Percentiles rank a stretch among this genome's conserved stretches.
Evolutionary conservation across 2,113 vertebrate species (phyloP).

Genomic region (Aptenodytes forsteri): DNA sequence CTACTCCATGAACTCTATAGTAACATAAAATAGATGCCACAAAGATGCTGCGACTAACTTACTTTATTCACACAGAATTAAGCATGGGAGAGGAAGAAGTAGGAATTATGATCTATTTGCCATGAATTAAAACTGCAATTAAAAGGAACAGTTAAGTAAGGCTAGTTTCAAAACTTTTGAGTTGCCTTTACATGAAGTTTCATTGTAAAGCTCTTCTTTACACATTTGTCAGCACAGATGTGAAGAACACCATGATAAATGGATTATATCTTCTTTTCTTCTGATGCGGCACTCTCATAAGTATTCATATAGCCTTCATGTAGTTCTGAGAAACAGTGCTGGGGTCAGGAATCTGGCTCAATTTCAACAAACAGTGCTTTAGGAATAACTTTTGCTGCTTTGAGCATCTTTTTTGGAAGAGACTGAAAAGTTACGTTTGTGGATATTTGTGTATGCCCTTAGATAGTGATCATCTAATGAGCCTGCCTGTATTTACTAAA

Average conservation of each 20-base stretch:
- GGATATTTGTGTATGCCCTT: background rate
- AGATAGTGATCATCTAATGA: background rate
- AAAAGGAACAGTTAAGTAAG: background rate
- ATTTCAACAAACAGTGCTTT: background rate
- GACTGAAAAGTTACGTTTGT: background rate
- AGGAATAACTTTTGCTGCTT: background rate
- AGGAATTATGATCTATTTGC: background rate
- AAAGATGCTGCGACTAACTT: background rate
- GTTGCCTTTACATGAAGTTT: background rate
- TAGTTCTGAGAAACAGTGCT: conserved; percentile 11
- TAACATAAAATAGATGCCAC: conserved; percentile 53
- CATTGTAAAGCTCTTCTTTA: background rate
- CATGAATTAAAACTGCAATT: background rate
- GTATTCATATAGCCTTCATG: background rate
- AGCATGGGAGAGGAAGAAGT: background rate
- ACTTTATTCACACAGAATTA: background rate
- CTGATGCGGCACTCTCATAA: conserved; percentile 55
- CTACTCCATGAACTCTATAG: background rate
- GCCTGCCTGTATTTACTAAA: background rate
- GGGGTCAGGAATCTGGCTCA: conserved; percentile 49
- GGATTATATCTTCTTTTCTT: background rate
- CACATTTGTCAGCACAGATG: background rate
- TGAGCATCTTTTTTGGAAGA: background rate
- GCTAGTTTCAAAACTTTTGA: background rate
- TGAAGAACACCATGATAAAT: background rate